Conservation (phyloP, 30 jellyfish, hydroid and myxozoan species). For the Mastigias papua region DNA sequence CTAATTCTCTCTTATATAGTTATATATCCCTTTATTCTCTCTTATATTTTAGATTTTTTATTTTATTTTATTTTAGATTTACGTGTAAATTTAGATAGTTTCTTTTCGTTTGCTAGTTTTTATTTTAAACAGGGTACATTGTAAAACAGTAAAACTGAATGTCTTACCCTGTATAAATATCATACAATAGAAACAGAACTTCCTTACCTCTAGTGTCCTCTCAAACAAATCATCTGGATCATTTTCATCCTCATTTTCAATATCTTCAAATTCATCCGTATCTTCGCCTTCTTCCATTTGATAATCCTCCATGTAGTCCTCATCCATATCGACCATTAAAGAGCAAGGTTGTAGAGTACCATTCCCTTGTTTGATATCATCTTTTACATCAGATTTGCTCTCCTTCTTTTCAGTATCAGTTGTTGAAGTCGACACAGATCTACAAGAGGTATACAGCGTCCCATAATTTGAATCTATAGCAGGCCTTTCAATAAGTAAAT, state of each 20-base stretch:
- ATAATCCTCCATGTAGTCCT: slow-evolving; percentile 79
- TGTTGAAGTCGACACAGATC: slow-evolving; percentile 7
- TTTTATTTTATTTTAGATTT: no score
- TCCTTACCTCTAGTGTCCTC: slow-evolving; percentile 83
- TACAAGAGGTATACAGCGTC: not conserved
- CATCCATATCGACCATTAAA: slow-evolving; percentile 79
- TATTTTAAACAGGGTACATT: no score
- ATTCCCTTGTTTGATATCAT: slow-evolving; percentile 22
- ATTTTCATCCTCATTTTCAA: slow-evolving; percentile 92
- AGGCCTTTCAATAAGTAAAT: no score
- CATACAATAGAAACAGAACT: no score
- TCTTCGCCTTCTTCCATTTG: slow-evolving; percentile 93
- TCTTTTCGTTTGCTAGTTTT: no score
- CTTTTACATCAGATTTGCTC: slow-evolving; percentile 22
- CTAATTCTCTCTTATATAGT: no score
- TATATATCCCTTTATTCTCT: no score
- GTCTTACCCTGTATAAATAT: no score
- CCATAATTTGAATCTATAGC: not conserved
- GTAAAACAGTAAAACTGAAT: no score
- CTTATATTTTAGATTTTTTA: no score
- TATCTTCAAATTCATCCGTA: slow-evolving; percentile 95
- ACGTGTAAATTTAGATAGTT: no score
- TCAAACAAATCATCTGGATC: slow-evolving; percentile 93
- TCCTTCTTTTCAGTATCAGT: slow-evolving; percentile 24
- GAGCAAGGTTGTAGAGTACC: slow-evolving; percentile 50